A percentile compares a stretch with the other conserved stretches of the same genome.
These are phyloP conservation scores for Dreissena rostriformis DNA, from an alignment of 1,140 invertebrate species.

Conservation along the genomic window DNA sequence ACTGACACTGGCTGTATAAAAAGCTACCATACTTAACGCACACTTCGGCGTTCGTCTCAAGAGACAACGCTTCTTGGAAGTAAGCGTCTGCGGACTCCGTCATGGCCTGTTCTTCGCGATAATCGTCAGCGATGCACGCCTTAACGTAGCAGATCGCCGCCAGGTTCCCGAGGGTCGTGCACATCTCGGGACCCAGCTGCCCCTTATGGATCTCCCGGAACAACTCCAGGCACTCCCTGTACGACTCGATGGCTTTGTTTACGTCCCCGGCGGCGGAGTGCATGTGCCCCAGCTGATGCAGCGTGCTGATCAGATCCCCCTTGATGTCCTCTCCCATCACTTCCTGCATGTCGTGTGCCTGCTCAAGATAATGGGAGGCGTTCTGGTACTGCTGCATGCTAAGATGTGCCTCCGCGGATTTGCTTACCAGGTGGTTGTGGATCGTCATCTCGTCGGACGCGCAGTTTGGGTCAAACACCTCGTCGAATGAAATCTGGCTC, in stretches of 20 bases:
- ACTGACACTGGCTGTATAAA: slow-evolving; percentile 76
- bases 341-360: slow-evolving; percentile 77
- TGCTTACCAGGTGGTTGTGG: slow-evolving; percentile 77
- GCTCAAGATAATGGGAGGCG: slow-evolving; percentile 76
- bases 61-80: slow-evolving; percentile 74
- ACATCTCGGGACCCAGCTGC: slow-evolving; percentile 76
- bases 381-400: slow-evolving; percentile 79
- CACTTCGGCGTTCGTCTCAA: slow-evolving; percentile 73
- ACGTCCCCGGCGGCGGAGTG: slow-evolving; percentile 77
- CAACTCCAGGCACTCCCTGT: slow-evolving; percentile 75
- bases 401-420: slow-evolving; percentile 77
- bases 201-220: slow-evolving; percentile 76
- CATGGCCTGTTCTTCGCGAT: slow-evolving; percentile 75
- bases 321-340: slow-evolving; percentile 78
- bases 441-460: slow-evolving; percentile 76
- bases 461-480: slow-evolving; percentile 73
- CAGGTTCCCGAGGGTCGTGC: slow-evolving; percentile 74
- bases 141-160: slow-evolving; percentile 79
- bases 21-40: slow-evolving; percentile 78
- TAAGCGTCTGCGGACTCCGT: slow-evolving; percentile 72
- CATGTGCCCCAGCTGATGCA: slow-evolving; percentile 78
- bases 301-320: slow-evolving; percentile 74
- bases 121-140: slow-evolving; percentile 75
- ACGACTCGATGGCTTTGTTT: slow-evolving; percentile 78
- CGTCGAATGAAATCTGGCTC: slow-evolving; percentile 68